phyloP scores from a whole-genome alignment of 2,113 vertebrate species.

The Hippoglossus stenolepis region DNA sequence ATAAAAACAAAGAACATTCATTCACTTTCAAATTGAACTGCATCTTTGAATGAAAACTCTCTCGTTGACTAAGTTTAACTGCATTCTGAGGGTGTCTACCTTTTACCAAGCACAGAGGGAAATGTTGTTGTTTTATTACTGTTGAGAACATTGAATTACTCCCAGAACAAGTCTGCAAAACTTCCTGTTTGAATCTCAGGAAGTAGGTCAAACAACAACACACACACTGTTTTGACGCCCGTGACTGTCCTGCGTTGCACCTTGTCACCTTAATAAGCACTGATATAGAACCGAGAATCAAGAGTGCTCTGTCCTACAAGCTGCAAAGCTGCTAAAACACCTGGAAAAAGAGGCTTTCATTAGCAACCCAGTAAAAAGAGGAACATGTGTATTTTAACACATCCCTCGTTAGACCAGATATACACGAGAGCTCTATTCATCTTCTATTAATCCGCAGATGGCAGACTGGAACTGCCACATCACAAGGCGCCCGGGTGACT shows the following conservation, averaged over 20 bases:
- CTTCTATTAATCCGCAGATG: not conserved
- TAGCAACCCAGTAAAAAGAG: not conserved
- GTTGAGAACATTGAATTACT: not conserved
- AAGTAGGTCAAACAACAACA: slow-evolving; percentile 17
- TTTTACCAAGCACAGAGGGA: too few relatives aligned
- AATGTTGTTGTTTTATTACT: not conserved
- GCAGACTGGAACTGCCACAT: too few relatives aligned
- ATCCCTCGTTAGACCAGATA: not conserved
- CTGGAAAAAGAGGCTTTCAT: slow-evolving; percentile 2
- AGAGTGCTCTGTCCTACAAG: not conserved
- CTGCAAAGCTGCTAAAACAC: not conserved
- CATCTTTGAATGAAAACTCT: too few relatives aligned
- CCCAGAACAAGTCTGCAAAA: not conserved
- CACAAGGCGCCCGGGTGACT: not conserved
- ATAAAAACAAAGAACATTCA: not conserved
- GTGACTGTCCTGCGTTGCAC: not conserved
- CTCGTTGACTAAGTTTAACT: too few relatives aligned
- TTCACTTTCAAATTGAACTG: not conserved
- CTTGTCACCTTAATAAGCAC: not conserved
- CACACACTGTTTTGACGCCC: not conserved
- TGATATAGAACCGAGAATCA: not conserved
- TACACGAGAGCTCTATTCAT: not conserved
- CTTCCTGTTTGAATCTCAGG: slow-evolving; percentile 1
- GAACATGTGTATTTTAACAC: not conserved
- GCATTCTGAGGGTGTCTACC: too few relatives aligned